Percentiles rank a stretch among this genome's conserved stretches.
Conservation (phyloP, 1,140 invertebrate genomes). For the Halotydeus destructor region DNA sequence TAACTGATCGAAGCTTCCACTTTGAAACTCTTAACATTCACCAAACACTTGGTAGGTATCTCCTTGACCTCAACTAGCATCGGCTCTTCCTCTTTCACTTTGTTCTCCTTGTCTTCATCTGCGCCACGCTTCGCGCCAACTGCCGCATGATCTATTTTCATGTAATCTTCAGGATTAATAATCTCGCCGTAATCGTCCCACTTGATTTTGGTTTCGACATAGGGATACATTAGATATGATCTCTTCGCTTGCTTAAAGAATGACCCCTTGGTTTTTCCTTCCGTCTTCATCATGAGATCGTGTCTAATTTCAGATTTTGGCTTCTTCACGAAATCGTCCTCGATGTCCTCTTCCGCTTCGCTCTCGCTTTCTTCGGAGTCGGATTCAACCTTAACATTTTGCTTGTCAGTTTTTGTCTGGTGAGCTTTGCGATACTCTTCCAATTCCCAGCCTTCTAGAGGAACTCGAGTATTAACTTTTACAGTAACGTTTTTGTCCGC, state of each 20-base stretch:
- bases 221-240: conserved; percentile 90
- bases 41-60: conserved; percentile 70
- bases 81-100: conserved; percentile 13
- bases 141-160: conserved; percentile 37
- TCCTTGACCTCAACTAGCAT: conserved; percentile 27
- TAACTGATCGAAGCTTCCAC: conserved; percentile 71
- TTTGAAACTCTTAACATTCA: conserved; percentile 45
- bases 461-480: conserved; percentile 28
- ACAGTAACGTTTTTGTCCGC: background rate
- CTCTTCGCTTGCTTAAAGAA: conserved; percentile 71
- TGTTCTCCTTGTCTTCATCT: conserved; percentile 33
- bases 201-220: conserved; percentile 67
- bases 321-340: no score
- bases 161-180: conserved; percentile 70
- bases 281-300: conserved; percentile 68
- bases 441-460: conserved; percentile 71
- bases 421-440: conserved; percentile 57
- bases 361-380: conserved; percentile 38
- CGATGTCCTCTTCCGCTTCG: conserved; percentile 34
- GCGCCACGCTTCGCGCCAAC: conserved; percentile 20
- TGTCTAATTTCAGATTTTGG: conserved; percentile 30
- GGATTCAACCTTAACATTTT: conserved; percentile 22
- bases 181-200: conserved; percentile 88
- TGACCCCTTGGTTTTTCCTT: conserved; percentile 34
- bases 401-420: conserved; percentile 21